These are phyloP conservation scores for Neoascia interrupta DNA, from an alignment of 2,888 invertebrate genomes.

Conservation along the genomic window DNA sequence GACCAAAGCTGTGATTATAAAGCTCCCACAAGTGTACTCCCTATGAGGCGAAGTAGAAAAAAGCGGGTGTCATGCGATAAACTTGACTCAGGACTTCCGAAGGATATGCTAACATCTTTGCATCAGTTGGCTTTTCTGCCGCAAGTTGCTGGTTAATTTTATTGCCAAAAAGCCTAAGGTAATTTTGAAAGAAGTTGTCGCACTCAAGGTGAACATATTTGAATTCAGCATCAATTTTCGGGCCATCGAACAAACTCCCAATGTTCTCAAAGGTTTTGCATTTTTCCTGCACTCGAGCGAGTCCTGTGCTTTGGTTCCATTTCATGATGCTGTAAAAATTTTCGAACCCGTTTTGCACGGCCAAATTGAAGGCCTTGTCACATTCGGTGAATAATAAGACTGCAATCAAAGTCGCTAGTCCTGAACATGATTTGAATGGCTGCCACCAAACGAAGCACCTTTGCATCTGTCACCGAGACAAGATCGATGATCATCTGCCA, in stretches of 20 bases:
- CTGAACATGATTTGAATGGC: conserved; percentile 53
- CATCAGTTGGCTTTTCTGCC: conserved; percentile 27
- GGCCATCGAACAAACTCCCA: conserved; percentile 24
- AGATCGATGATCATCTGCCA: conserved; percentile 59
- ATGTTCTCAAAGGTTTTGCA: conserved; percentile 46
- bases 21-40: conserved; percentile 57
- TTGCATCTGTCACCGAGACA: conserved; percentile 36
- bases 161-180: conserved; percentile 22
- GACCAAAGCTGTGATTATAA: conserved; percentile 53
- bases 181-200: conserved; percentile 63
- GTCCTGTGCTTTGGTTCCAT: conserved; percentile 13
- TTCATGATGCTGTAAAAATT: conserved; percentile 42
- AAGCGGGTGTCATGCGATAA: conserved; percentile 49
- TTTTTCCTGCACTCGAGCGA: conserved; percentile 34
- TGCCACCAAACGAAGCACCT: conserved; percentile 38
- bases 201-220: conserved; percentile 43
- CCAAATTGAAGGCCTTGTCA: conserved; percentile 47
- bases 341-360: conserved; percentile 54
- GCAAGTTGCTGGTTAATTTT: conserved; percentile 49
- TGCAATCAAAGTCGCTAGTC: conserved; percentile 44
- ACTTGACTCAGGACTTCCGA: conserved; percentile 57
- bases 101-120: conserved; percentile 38
- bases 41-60: conserved; percentile 59
- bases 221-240: conserved; percentile 38
- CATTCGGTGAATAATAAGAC: conserved; percentile 37